Base-by-base conservation (phyloP, 1,140 invertebrate genomes). In the Anastrepha obliqua region DNA sequence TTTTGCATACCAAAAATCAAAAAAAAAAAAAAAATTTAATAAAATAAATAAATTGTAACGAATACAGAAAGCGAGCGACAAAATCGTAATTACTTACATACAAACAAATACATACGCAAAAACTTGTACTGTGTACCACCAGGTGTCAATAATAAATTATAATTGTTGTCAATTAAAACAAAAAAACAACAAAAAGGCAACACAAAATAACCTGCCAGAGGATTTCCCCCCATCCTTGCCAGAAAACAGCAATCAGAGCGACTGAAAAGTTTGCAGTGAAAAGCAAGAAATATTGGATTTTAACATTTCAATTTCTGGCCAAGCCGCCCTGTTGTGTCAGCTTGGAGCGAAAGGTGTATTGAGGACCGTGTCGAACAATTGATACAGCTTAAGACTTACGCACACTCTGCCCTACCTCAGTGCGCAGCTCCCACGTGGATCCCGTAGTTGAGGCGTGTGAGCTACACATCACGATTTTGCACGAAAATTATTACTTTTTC, bases 111-210 rank as follows among this genome's bases (percentile, higher is more conserved):
- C 15, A 17, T 44, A 44, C 39, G 13, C 5, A 64, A 64, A 74
- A 74, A 74, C 42, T 3, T 13, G 65, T 42, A 67, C 13, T 67
- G 15, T 74, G 67, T 47, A 47, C 29, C 20, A 81, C n/a, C 17
- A 81, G 74, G 74, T 81, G 74, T 81, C 74, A 81, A 81, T 78
- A 78, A 78, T 81, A 81, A 81, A 81, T 81, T 55, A 81, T 81
- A 6, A 81, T 55, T 81, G 47, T 81, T 81, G 74, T 81, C 74
- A 81, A 81, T 81, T 81, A 20, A 81, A 81, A 51, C 8, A n/a
- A 81, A 17, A 15, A 39, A 9, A 67, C 29, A 29, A 29, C 29
- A 29, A 29, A 29, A 29, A 29, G 29, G 29, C 29, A 29, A 29
- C 29, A 29, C 29, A 29, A 29, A 81, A 55, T 55, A 81, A 81